A percentile compares a stretch with the other conserved stretches of the same genome.
Evolutionary conservation across 2,888 invertebrate genomes (phyloP).

Genomic region (Eupsilia transversa): DNA sequence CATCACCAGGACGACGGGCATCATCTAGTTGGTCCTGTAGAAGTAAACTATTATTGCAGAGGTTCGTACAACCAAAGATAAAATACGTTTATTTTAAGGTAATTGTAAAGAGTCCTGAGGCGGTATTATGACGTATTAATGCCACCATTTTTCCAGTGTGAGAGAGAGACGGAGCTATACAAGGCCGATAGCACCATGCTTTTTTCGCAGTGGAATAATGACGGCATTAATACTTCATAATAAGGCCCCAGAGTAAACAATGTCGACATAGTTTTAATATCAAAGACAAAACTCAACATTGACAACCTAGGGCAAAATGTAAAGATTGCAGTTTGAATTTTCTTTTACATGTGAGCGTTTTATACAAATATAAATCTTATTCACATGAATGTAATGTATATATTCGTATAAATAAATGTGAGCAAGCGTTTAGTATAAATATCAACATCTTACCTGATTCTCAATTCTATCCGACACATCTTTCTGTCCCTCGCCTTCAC

Average conservation of each 20-base stretch:
- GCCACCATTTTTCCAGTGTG: too few relatives aligned
- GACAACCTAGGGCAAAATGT: not conserved
- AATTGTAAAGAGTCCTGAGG: too few relatives aligned
- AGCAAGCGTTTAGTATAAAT: not conserved
- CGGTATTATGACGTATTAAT: too few relatives aligned
- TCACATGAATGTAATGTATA: not conserved
- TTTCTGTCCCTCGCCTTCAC: constrained; percentile 97
- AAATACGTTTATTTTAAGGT: too few relatives aligned
- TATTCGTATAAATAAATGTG: not conserved
- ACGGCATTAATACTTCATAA: too few relatives aligned
- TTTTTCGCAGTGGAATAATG: too few relatives aligned
- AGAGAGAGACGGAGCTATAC: too few relatives aligned
- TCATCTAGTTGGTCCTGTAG: constrained; percentile 98
- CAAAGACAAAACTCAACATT: not conserved
- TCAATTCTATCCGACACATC: constrained; percentile 98
- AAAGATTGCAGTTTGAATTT: not conserved
- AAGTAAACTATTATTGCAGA: not conserved
- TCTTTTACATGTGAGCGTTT: not conserved
- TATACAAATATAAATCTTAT: not conserved
- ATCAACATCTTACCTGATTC: constrained; percentile 80
- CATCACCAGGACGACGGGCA: constrained; percentile 94
- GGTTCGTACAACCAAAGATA: too few relatives aligned
- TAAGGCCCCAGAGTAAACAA: too few relatives aligned
- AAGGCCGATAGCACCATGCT: too few relatives aligned
- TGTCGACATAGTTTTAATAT: not conserved